phyloP scores from a whole-genome alignment of 2,113 vertebrate genomes.

The Corythaeola cristata region DNA sequence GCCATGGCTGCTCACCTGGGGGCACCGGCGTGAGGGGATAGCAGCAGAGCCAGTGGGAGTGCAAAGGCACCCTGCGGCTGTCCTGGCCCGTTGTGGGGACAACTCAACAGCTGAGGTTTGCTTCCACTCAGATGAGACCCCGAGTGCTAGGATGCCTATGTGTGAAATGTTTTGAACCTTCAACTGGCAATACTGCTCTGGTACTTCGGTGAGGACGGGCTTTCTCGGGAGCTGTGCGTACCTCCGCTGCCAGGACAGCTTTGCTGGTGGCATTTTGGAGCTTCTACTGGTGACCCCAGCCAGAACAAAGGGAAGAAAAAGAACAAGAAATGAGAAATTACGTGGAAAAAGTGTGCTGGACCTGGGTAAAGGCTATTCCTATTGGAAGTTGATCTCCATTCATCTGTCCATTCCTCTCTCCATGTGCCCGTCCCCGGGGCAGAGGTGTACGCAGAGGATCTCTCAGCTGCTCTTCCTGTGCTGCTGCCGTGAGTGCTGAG shows the following conservation, averaged over 20 bases:
- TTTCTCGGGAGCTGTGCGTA: not conserved
- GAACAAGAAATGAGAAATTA: not conserved
- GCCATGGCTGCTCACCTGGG: rapidly evolving
- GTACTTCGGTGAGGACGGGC: not conserved
- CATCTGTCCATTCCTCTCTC: rapidly evolving
- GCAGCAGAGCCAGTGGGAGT: not conserved
- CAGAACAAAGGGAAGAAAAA: not conserved
- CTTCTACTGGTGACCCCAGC: not conserved
- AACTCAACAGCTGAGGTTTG: not conserved
- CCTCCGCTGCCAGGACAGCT: not conserved
- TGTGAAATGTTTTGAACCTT: not conserved
- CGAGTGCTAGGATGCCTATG: not conserved
- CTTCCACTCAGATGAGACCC: not conserved
- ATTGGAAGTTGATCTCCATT: rapidly evolving
- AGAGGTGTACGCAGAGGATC: not conserved
- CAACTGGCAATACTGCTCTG: rapidly evolving
- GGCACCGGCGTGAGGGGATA: rapidly evolving
- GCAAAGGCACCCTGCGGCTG: not conserved
- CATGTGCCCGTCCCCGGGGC: rapidly evolving
- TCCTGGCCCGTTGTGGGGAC: not conserved
- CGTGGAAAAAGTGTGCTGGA: not conserved
- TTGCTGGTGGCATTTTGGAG: not conserved
- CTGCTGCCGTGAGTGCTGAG: not conserved
- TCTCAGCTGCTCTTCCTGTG: not conserved
- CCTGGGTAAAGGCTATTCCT: not conserved